Conservation (phyloP, 2,797 vertebrate species). For the Cyprinodon diabolis region DNA sequence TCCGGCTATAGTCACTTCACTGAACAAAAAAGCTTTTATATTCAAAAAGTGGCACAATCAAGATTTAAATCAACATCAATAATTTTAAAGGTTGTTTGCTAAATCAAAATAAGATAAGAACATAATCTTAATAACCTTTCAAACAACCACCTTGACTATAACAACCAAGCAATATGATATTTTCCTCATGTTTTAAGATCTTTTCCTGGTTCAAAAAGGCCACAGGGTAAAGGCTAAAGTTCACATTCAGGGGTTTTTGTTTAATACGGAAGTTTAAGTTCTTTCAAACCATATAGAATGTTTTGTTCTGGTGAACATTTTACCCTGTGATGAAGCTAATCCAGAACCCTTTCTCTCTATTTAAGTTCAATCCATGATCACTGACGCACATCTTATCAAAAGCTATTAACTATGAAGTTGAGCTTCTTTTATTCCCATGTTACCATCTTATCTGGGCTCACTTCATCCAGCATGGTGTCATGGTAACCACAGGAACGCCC, state of each 20-base stretch:
- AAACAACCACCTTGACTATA: background rate
- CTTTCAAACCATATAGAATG: slow-evolving; percentile 14
- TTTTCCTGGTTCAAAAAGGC: background rate
- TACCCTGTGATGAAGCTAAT: slow-evolving; percentile 39
- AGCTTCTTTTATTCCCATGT: slow-evolving; percentile 66
- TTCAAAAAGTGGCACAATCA: background rate
- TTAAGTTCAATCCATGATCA: slow-evolving; percentile 48
- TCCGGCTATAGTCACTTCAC: background rate
- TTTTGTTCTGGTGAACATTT: slow-evolving; percentile 21
- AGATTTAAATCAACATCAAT: background rate
- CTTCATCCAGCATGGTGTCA: slow-evolving; percentile 53
- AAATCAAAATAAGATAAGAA: background rate
- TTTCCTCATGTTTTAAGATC: background rate
- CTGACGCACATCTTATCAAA: slow-evolving; percentile 56
- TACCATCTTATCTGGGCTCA: slow-evolving; percentile 51
- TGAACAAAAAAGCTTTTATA: background rate
- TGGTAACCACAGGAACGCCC: slow-evolving; percentile 75
- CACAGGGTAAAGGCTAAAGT: background rate
- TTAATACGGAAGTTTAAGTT: slow-evolving; percentile 1
- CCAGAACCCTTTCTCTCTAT: slow-evolving; percentile 47
- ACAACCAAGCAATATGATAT: background rate
- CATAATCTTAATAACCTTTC: too few relatives aligned
- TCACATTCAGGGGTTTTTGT: background rate
- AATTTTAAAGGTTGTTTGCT: background rate
- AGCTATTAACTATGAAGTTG: slow-evolving; percentile 73